A percentile compares a stretch with the other conserved stretches of the same genome.
These are phyloP conservation scores for Polyodon spathula DNA, from an alignment of 2,113 vertebrate genomes.

Conservation along the genomic window DNA sequence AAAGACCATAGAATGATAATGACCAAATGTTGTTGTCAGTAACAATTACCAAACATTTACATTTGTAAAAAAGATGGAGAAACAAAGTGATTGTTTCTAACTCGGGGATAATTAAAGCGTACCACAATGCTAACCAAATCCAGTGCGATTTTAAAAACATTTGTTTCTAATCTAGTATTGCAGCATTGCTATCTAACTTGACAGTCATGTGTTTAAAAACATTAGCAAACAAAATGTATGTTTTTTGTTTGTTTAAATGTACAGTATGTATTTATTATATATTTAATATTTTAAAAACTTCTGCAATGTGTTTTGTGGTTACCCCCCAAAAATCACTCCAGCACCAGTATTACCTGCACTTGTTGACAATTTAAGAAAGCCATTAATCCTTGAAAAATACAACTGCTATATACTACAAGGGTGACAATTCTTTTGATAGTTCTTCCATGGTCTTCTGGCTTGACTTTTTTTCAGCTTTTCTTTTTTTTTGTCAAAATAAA, in stretches of 20 bases:
- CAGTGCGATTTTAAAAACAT: constrained; percentile 58
- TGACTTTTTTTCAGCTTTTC: constrained; percentile 37
- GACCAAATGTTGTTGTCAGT: neutral
- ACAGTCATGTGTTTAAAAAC: constrained; percentile 66
- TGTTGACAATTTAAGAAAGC: neutral
- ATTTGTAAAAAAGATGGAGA: constrained; percentile 18
- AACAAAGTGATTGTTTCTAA: neutral
- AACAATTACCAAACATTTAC: constrained; percentile 24
- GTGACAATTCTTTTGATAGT: constrained; percentile 8
- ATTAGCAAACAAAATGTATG: constrained; percentile 32
- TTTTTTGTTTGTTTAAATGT: too few species aligned
- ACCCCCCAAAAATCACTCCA: neutral
- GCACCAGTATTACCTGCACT: neutral
- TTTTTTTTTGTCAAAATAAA: constrained; percentile 32
- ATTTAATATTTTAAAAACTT: too few species aligned
- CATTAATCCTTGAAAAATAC: neutral
- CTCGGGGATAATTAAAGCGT: constrained; percentile 35
- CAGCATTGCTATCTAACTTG: constrained; percentile 43
- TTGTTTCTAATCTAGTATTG: constrained; percentile 20
- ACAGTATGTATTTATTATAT: too few species aligned
- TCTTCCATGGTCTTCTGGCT: neutral
- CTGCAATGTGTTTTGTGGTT: too few species aligned
- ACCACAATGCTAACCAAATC: constrained; percentile 63
- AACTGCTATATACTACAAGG: neutral
- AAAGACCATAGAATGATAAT: constrained; percentile 8